Evolutionary conservation across 2,113 vertebrate species (phyloP).

Genomic region (Dicrurus megarhynchus): DNA sequence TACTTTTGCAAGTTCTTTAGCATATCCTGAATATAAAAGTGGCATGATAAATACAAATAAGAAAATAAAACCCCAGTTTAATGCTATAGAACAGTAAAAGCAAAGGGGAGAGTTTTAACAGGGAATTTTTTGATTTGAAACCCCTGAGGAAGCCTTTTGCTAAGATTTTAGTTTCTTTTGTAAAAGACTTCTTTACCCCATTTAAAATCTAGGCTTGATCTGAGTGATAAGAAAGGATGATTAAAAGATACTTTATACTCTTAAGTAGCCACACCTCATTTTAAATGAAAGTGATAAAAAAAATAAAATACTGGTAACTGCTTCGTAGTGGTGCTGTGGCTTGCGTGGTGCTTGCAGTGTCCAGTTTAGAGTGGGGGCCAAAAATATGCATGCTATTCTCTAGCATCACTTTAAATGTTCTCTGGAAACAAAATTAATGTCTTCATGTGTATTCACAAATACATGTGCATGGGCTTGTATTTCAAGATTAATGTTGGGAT

Average conservation of each 20-base stretch:
- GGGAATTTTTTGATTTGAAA: not conserved
- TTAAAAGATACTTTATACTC: not conserved
- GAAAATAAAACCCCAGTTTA: not conserved
- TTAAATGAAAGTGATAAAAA: not conserved
- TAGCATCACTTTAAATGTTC: not conserved
- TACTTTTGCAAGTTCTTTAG: not conserved
- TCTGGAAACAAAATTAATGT: not conserved
- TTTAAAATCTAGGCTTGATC: not conserved
- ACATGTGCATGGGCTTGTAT: not conserved
- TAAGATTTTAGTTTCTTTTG: not conserved
- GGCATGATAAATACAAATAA: not conserved
- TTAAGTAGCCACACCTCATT: not conserved
- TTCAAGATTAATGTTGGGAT: not conserved
- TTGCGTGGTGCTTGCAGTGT: not conserved
- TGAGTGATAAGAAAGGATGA: not conserved
- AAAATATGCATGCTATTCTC: not conserved
- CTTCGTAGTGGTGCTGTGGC: not conserved
- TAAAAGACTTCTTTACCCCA: not conserved
- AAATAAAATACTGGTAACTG: not conserved
- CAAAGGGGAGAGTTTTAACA: not conserved
- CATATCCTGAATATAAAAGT: not conserved
- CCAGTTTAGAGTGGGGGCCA: not conserved
- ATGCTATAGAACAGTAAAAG: not conserved
- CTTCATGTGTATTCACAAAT: not conserved
- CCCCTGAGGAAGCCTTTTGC: not conserved